These are phyloP conservation scores for Sarcoramphus papa DNA, from an alignment of 2,797 vertebrate species.

Conservation along the genomic window DNA sequence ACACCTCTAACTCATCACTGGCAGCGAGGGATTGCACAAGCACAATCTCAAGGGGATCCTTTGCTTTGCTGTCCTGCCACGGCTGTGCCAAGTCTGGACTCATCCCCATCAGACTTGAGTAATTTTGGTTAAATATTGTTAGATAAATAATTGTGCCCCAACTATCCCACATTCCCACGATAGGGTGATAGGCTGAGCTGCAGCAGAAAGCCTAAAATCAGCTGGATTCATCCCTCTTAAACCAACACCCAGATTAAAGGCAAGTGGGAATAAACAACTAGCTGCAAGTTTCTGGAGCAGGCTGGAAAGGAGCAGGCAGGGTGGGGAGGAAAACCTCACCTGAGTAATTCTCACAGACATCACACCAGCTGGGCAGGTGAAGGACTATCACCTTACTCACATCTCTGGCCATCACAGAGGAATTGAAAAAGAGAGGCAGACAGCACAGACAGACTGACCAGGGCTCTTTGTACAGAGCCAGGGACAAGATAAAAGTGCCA, in stretches of 20 bases:
- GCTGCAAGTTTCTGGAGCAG: not conserved
- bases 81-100: not conserved
- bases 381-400: not conserved
- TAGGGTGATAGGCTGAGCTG: not conserved
- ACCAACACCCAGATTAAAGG: not conserved
- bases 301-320: not conserved
- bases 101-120: not conserved
- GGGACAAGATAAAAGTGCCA: not conserved
- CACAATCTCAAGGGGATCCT: not conserved
- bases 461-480: not conserved
- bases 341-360: not conserved
- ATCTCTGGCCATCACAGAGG: no score
- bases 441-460: not conserved
- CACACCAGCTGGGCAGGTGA: accelerated
- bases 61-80: not conserved
- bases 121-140: not conserved
- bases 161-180: not conserved
- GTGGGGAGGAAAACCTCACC: not conserved
- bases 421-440: not conserved
- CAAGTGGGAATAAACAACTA: not conserved
- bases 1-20: not conserved
- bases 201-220: not conserved
- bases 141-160: not conserved
- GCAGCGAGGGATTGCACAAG: not conserved
- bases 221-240: not conserved